phyloP scores from a whole-genome alignment of 2,113 vertebrate species.

The Morone saxatilis region DNA sequence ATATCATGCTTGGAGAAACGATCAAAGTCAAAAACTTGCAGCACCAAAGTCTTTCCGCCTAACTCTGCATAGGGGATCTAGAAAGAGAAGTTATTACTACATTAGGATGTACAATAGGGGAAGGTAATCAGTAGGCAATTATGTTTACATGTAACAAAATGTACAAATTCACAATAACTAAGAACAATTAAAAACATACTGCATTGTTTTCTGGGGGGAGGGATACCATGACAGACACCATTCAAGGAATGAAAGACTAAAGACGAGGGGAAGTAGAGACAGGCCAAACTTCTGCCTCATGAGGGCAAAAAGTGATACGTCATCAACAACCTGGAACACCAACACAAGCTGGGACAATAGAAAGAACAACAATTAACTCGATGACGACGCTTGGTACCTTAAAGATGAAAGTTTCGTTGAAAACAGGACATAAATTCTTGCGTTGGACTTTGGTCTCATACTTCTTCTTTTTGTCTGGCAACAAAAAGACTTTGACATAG shows the following conservation, averaged over 20 bases:
- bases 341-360: constrained; percentile 28
- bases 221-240: constrained; percentile 44
- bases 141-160: background rate
- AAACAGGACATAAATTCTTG: constrained; percentile 92
- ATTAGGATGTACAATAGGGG: background rate
- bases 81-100: background rate
- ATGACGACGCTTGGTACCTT: constrained; percentile 81
- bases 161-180: constrained; percentile 1
- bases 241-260: constrained; percentile 36
- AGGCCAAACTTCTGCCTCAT: constrained; percentile 20
- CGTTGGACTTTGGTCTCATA: constrained; percentile 93
- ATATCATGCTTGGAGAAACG: constrained; percentile 93
- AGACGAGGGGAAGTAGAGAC: constrained; percentile 27
- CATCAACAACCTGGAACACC: constrained; percentile 38
- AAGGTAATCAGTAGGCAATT: background rate
- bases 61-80: constrained; percentile 92
- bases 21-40: constrained; percentile 93
- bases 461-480: constrained; percentile 93
- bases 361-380: constrained; percentile 19
- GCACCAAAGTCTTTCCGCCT: constrained; percentile 90
- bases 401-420: constrained; percentile 92
- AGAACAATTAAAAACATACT: constrained; percentile 22
- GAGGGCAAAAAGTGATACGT: constrained; percentile 18
- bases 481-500: constrained; percentile 90
- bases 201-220: background rate